Evolutionary conservation across 1,140 invertebrate genomes (phyloP).

Genomic region (Sinonovacula constricta): DNA sequence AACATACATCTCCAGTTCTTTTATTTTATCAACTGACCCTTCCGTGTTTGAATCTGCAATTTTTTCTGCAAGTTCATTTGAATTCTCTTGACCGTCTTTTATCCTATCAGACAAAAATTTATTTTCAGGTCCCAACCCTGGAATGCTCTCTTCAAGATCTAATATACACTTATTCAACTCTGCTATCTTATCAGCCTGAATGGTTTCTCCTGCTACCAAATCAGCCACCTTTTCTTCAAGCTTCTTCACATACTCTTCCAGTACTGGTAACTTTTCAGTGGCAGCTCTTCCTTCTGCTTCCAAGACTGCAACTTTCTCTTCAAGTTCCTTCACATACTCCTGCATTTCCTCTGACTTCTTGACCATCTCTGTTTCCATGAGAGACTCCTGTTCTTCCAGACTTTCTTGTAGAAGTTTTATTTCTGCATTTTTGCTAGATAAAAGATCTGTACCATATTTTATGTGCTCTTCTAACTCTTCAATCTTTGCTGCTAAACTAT

Average conservation of each 20-base stretch:
- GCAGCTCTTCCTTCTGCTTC: too few species aligned
- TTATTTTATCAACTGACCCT: conserved; percentile 23
- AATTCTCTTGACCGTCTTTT: too few species aligned
- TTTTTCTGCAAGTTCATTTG: too few species aligned
- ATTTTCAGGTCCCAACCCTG: too few species aligned
- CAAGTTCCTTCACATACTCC: conserved; percentile 10
- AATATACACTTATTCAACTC: too few species aligned
- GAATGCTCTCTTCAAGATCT: too few species aligned
- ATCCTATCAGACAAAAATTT: too few species aligned
- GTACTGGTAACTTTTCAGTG: background rate
- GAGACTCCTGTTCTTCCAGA: conserved; percentile 4
- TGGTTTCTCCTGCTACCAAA: too few species aligned
- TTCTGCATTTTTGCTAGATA: conserved; percentile 10
- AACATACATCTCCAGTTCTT: conserved; percentile 22
- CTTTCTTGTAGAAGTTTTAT: background rate
- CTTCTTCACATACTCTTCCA: background rate
- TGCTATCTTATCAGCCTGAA: too few species aligned
- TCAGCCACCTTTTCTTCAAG: background rate
- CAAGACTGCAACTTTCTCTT: background rate
- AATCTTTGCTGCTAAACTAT: background rate
- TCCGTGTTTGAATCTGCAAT: too few species aligned
- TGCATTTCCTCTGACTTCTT: conserved; percentile 30
- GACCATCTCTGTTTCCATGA: conserved; percentile 13
- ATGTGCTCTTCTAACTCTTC: conserved; percentile 17
- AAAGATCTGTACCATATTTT: conserved; percentile 15